phyloP scores from a whole-genome alignment of 1,140 invertebrate genomes.

The Calycopis cecrops region DNA sequence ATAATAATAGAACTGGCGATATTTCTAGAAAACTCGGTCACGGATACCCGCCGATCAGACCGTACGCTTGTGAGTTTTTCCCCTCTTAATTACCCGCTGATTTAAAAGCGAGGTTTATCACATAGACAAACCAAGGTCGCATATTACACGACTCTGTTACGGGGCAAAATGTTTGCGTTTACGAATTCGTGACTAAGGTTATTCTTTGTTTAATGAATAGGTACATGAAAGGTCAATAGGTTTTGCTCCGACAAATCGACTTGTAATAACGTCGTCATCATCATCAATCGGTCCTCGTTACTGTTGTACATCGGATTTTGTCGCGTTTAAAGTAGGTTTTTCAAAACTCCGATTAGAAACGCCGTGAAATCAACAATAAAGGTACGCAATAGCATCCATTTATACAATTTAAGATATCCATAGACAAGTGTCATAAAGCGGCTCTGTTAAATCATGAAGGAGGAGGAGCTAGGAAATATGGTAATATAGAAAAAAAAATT shows the following conservation, averaged over 20 bases:
- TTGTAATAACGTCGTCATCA: not conserved
- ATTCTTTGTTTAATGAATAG: slow-evolving; percentile 27
- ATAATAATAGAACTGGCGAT: slow-evolving; percentile 6
- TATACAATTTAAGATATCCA: too few species aligned
- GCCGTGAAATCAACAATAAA: too few species aligned
- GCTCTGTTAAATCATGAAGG: too few species aligned
- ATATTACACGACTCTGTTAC: slow-evolving; percentile 24
- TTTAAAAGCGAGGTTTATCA: slow-evolving; percentile 13
- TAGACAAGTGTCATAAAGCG: too few species aligned
- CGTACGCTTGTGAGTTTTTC: slow-evolving; percentile 5
- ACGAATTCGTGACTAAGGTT: slow-evolving; percentile 30
- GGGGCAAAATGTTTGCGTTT: slow-evolving; percentile 24
- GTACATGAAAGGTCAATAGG: slow-evolving; percentile 12
- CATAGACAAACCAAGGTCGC: slow-evolving; percentile 29
- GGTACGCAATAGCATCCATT: too few species aligned
- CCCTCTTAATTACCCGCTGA: slow-evolving; percentile 1
- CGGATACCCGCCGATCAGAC: not conserved
- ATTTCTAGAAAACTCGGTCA: slow-evolving; percentile 1
- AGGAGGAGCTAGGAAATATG: too few species aligned
- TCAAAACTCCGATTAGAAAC: too few species aligned
- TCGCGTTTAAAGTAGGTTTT: too few species aligned
- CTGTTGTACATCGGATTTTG: too few species aligned
- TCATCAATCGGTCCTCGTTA: too few species aligned
- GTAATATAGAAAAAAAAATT: too few species aligned
- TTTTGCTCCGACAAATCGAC: not conserved